phyloP scores from a whole-genome alignment of 2,888 invertebrate species.

The Cabera pusaria region DNA sequence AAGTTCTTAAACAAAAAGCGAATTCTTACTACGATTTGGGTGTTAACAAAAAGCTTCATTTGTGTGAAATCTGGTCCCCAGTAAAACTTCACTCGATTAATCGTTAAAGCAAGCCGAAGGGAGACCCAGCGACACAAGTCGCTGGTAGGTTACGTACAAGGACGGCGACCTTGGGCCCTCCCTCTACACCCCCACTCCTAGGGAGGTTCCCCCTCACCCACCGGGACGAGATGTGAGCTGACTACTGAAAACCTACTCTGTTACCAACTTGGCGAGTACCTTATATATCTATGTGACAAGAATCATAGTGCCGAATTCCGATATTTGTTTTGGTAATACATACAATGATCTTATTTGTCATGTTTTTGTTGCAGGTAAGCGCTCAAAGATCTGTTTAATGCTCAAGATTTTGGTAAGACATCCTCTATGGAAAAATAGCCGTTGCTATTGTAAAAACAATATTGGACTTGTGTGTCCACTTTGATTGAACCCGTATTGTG shows the following conservation, averaged over 20 bases:
- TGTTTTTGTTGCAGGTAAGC: constrained; percentile 45
- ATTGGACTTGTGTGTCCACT: too few species aligned
- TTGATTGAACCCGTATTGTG: too few species aligned
- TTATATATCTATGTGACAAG: constrained; percentile 26
- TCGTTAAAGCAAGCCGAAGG: constrained; percentile 49
- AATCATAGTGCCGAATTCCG: constrained; percentile 22
- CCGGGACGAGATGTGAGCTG: constrained; percentile 65
- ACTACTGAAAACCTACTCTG: constrained; percentile 64
- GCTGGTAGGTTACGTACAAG: constrained; percentile 70
- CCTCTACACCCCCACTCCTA: constrained; percentile 31
- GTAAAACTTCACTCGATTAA: constrained; percentile 50
- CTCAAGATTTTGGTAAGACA: too few species aligned
- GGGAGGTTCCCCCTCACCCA: constrained; percentile 32
- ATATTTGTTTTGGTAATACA: too few species aligned
- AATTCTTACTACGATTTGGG: too few species aligned
- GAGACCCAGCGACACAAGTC: constrained; percentile 66
- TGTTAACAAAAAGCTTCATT: constrained; percentile 4
- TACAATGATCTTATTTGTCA: too few species aligned
- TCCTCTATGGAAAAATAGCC: too few species aligned
- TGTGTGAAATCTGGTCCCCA: constrained; percentile 21
- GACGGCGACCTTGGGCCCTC: constrained; percentile 73
- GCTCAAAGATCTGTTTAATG: too few species aligned
- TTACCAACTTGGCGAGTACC: constrained; percentile 34
- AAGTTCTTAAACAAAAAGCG: too few species aligned
- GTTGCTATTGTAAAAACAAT: too few species aligned